Evolutionary conservation across 2,113 vertebrate genomes (phyloP).

Genomic region (Triplophysa dalaica): DNA sequence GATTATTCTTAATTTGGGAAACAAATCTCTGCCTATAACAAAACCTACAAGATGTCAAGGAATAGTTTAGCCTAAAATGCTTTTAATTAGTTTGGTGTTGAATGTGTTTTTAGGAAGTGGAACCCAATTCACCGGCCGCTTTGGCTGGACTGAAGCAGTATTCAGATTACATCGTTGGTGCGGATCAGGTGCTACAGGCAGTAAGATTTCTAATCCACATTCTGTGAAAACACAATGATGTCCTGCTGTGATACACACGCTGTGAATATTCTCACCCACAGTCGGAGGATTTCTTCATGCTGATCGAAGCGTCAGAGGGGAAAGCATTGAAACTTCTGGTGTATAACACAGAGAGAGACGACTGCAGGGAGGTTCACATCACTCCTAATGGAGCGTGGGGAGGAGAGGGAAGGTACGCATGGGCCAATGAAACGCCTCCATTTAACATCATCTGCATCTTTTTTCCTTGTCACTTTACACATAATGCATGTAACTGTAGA

Average conservation of each 20-base stretch:
- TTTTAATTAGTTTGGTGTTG: not conserved
- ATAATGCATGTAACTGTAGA: no score
- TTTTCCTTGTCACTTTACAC: no score
- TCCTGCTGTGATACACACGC: not conserved
- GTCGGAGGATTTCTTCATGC: conserved; percentile 93
- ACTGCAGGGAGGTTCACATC: conserved; percentile 88
- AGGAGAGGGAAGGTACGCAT: conserved; percentile 89
- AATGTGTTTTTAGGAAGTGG: conserved; percentile 78
- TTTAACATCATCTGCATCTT: not conserved
- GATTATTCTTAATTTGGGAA: no score
- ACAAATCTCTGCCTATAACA: no score
- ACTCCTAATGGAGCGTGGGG: conserved; percentile 96
- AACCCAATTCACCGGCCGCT: conserved; percentile 84
- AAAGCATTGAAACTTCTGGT: conserved; percentile 92
- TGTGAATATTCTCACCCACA: conserved; percentile 53
- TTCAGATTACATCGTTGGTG: conserved; percentile 88
- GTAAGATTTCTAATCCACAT: conserved; percentile 65
- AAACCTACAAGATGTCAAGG: no score
- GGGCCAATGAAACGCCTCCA: no score
- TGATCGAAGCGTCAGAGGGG: conserved; percentile 90
- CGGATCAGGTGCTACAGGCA: conserved; percentile 94
- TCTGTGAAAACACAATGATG: no score
- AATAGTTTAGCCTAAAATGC: no score
- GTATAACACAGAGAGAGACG: conserved; percentile 83
- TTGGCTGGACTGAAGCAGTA: conserved; percentile 82